phyloP scores from a whole-genome alignment of 2,797 vertebrate species.

The Enteromius anoplus region DNA sequence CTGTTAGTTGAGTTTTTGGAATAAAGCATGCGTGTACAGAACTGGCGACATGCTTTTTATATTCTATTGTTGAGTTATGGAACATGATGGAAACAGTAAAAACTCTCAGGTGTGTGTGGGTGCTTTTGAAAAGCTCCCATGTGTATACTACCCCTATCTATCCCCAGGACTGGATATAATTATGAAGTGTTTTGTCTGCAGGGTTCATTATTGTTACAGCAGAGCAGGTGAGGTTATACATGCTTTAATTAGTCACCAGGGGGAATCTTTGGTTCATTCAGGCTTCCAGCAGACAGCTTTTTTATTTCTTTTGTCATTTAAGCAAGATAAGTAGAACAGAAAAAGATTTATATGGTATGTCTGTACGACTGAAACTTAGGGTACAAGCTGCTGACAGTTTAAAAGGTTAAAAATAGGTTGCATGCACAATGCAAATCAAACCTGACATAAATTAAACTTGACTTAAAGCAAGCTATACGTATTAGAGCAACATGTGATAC shows the following conservation, averaged over 20 bases:
- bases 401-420: slow-evolving; percentile 6
- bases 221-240: slow-evolving; percentile 49
- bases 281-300: slow-evolving; percentile 14
- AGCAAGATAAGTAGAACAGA: background rate
- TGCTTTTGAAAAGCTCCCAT: slow-evolving; percentile 60
- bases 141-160: slow-evolving; percentile 68
- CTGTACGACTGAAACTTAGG: background rate
- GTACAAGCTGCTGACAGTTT: background rate
- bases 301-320: slow-evolving; percentile 7
- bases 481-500: background rate
- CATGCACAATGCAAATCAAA: background rate
- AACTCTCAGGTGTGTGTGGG: slow-evolving; percentile 55
- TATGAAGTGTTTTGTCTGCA: slow-evolving; percentile 58
- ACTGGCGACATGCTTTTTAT: background rate
- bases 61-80: background rate
- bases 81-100: slow-evolving; percentile 28
- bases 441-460: background rate
- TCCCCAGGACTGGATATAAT: slow-evolving; percentile 72
- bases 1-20: background rate
- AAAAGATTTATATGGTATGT: background rate
- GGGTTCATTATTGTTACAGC: slow-evolving; percentile 56
- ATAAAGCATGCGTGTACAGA: background rate
- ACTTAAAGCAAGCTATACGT: background rate
- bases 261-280: slow-evolving; percentile 39
- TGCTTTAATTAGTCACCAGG: slow-evolving; percentile 59